Conservation (phyloP, 2,113 vertebrate genomes). For the Corythoichthys haematopterus region DNA sequence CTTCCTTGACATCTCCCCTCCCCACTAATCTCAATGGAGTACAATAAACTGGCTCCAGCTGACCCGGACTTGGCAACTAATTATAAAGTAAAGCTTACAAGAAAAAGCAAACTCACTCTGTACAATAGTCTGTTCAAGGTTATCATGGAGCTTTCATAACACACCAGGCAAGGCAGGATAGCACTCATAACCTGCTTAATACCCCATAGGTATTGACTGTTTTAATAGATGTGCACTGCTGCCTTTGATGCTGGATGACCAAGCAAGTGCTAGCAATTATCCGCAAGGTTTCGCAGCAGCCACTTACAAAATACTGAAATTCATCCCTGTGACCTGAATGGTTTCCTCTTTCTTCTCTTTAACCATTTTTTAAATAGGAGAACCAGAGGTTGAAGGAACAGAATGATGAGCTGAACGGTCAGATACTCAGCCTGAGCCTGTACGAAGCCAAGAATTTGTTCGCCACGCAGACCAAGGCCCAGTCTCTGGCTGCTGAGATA, state of each 20-base stretch:
- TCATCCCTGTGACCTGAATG: background rate
- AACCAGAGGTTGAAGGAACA: constrained; percentile 93
- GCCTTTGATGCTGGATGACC: constrained; percentile 38
- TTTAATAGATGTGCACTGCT: constrained; percentile 35
- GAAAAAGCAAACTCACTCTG: constrained; percentile 35
- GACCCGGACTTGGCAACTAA: constrained; percentile 33
- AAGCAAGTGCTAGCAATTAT: constrained; percentile 10
- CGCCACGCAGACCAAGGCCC: constrained; percentile 93
- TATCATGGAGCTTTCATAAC: constrained; percentile 46
- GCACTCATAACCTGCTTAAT: constrained; percentile 51
- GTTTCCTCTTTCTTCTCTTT: background rate
- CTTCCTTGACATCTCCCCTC: constrained; percentile 29
- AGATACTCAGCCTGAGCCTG: constrained; percentile 94
- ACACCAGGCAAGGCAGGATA: constrained; percentile 41
- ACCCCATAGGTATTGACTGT: constrained; percentile 44
- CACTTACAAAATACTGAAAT: background rate
- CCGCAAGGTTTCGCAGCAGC: constrained; percentile 37
- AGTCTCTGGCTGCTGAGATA: constrained; percentile 94
- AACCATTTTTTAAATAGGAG: constrained; percentile 73
- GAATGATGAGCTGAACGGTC: constrained; percentile 93
- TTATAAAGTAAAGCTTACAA: constrained; percentile 15
- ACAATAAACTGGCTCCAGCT: constrained; percentile 31
- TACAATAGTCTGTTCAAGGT: constrained; percentile 23
- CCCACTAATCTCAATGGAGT: constrained; percentile 57
- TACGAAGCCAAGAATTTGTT: constrained; percentile 95